These are phyloP conservation scores for Tor tambroides DNA, from an alignment of 2,113 vertebrate species.

Conservation along the genomic window DNA sequence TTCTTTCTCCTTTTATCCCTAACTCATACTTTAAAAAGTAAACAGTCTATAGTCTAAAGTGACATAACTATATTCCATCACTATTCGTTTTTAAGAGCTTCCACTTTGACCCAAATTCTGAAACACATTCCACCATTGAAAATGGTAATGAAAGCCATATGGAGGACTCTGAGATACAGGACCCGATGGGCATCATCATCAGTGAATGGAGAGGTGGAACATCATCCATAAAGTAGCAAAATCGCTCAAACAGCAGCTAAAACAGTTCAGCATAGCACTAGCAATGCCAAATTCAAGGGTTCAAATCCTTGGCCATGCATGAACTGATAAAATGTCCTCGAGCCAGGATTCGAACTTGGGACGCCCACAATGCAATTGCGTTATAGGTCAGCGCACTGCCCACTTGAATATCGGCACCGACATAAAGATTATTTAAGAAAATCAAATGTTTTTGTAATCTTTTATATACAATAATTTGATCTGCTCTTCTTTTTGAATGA, in stretches of 20 bases:
- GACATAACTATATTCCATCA: slow-evolving; percentile 40
- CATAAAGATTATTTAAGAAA: no score
- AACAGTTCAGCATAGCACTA: not conserved
- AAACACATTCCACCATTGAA: slow-evolving; percentile 65
- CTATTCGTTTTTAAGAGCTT: slow-evolving; percentile 54
- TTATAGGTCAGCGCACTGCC: no score
- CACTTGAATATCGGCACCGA: no score
- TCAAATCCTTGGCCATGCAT: not conserved
- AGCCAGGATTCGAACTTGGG: no score
- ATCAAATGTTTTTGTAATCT: no score
- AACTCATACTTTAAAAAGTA: not conserved
- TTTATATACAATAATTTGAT: no score
- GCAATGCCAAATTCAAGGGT: not conserved
- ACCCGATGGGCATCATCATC: slow-evolving; percentile 46
- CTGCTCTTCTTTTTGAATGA: not conserved
- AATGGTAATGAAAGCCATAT: slow-evolving; percentile 70
- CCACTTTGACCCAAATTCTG: slow-evolving; percentile 68
- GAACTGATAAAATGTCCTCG: not conserved
- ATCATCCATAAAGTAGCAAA: not conserved
- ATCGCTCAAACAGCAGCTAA: not conserved
- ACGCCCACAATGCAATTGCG: no score
- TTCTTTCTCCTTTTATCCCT: not conserved
- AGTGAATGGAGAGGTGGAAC: slow-evolving; percentile 8
- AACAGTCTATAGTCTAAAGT: slow-evolving; percentile 33
- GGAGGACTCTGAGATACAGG: slow-evolving; percentile 53